Evolutionary conservation across 2,797 vertebrate genomes (phyloP), one percentile per base, ranked within the genome.

Genomic region (Anniella stebbinsi): DNA sequence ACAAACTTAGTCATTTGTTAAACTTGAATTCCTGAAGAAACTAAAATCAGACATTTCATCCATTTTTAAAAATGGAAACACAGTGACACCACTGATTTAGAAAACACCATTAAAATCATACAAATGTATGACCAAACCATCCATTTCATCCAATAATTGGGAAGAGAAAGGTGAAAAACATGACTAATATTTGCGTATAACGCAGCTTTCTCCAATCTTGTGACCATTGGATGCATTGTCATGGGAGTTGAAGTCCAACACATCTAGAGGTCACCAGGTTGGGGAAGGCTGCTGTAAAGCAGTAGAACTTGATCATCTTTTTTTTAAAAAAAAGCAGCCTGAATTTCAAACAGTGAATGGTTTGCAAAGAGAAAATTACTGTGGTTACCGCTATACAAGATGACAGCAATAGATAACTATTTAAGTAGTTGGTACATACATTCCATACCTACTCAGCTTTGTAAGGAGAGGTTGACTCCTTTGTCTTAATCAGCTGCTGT

Each of bases 401-500:
- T 1, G 6, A 90, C 84, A 41, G 84, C 1, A 89, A 88, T 73
- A 89, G 88, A 90, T 36, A 85, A 88, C n/a, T 92, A 41, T 72
- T 92, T 91, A 86, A 83, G 94, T 93, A 88, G 90, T n/a, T 54
- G 9, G 87, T 93, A 77, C 82, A 89, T 93, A 80, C 87, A 88
- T 87, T 86, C 87, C 87, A 87, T 0, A 3, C 84, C 93, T 93
- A 92, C 84, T 92, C 92, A 91, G 0, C 45, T 23, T 28, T n/a
- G 41, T 94, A 93, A 81, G 90, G 87, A 13, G 89, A 57, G 25
- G 57, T 30, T 69, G 15, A 63, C 69, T 23, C 91, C 89, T 93
- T 95, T 93, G 89, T 84, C 86, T 78, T 48, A 92, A 91, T 90
- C 93, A 95, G 95, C 94, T 95, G 94, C 92, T 88, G 93, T 89